Base-by-base conservation (phyloP, 2,888 invertebrate genomes). In the Drosophila diplacantha region DNA sequence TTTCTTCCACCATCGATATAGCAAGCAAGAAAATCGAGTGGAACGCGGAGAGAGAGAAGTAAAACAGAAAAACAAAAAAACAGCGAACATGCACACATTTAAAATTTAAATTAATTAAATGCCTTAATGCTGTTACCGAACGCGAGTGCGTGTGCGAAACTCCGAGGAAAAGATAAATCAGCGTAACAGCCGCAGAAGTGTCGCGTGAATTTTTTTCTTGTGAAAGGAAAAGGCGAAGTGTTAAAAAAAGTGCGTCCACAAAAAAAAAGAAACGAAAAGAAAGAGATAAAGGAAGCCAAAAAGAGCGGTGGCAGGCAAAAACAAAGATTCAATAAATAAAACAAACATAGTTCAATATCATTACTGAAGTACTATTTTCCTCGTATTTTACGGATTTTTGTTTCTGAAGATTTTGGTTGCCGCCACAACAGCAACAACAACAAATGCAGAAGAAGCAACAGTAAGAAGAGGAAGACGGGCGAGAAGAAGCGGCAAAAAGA, bases 341-440 rank as follows among this genome's bases (percentile, higher is more conserved):
- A 29, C 37, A 55, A 50, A 37, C 54, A 50, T 4, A 37, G 29
- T 46, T 46, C 9, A 31, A 31, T 14, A 31, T 46, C 4, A 46
- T 31, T 14, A 9, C 1, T 31, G 3, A 20, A 46, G 18, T 9
- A 14, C 14, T 20, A 7, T 14, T 14, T 8, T 14, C 8, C 5
- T 5, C 4, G 9, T 3, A n/a, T 14, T 41, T 9, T 5, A 12
- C 12, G 2, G 8, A 12, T 43, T 49, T 62, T 32, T 29, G 16
- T 20, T 43, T 12, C 35, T 37, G 35, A 16, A 14, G 43, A n/a
- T 41, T 50, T 47, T 53, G 44, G 44, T 53, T 32, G 39, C 57
- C 71, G 75, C 68, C 75, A 46, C 35, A 44, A 61, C 63, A 66
- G 70, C 58, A 70, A 65, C 51, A 67, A 66, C 44, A 56, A 55